phyloP scores from a whole-genome alignment of 2,797 vertebrate genomes.

The Hydrophis major region DNA sequence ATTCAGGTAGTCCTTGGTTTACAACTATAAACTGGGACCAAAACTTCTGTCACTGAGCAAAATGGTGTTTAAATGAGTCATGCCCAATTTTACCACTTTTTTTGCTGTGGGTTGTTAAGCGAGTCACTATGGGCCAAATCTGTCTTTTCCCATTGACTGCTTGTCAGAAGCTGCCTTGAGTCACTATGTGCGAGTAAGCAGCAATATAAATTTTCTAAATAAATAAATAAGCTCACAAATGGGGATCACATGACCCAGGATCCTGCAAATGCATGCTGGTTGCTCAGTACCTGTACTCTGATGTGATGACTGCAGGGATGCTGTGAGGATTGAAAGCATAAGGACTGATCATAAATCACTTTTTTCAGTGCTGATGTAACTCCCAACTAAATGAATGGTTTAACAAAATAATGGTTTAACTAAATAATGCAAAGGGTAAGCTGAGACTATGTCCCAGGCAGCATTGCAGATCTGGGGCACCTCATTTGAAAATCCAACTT shows the following conservation, averaged over 20 bases:
- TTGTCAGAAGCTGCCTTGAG: background rate
- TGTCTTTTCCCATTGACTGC: background rate
- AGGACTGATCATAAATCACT: background rate
- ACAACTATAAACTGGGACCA: background rate
- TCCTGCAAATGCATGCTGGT: background rate
- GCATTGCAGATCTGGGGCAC: background rate
- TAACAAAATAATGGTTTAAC: no score
- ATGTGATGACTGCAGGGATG: background rate
- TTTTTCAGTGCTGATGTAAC: background rate
- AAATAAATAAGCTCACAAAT: background rate
- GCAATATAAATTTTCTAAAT: background rate
- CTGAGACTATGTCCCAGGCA: background rate
- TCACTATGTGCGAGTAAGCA: accelerated
- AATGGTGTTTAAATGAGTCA: background rate
- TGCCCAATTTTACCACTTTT: background rate
- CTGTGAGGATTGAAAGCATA: background rate
- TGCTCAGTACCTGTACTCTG: background rate
- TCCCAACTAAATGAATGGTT: background rate
- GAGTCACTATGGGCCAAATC: background rate
- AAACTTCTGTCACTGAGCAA: background rate
- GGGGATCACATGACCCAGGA: background rate
- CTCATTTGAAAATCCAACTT: background rate
- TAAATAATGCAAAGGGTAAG: background rate
- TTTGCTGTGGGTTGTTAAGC: background rate
- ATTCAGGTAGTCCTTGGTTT: background rate